Percentiles rank a stretch among this genome's conserved stretches.
Conservation (phyloP, 2,113 vertebrate species). For the Corythaixoides concolor region DNA sequence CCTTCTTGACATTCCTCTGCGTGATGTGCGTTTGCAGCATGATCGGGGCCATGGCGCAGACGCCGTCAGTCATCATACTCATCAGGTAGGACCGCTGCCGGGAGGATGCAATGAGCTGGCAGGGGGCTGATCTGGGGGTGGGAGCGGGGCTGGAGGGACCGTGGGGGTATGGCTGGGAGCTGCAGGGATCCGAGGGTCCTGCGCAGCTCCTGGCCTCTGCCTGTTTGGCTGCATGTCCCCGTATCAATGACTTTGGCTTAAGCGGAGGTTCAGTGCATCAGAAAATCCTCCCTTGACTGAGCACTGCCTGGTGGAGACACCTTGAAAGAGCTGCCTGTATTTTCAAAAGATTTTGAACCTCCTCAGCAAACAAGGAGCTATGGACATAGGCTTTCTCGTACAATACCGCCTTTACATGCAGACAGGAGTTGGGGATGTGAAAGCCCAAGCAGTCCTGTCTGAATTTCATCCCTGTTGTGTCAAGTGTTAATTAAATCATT, state of each 20-base stretch:
- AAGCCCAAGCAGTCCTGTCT: not conserved
- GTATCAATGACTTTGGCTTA: not conserved
- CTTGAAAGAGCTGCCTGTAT: not conserved
- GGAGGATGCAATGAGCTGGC: fast-evolving
- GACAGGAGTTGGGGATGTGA: not conserved
- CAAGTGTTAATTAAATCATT: not conserved
- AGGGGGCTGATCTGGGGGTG: not conserved
- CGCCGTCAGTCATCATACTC: conserved; percentile 95
- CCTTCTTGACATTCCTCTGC: conserved; percentile 95
- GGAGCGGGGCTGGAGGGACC: not conserved
- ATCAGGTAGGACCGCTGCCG: conserved; percentile 80
- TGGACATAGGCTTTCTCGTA: not conserved
- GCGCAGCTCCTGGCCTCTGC: not conserved
- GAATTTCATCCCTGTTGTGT: not conserved
- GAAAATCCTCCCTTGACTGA: not conserved
- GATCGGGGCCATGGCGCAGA: conserved; percentile 98
- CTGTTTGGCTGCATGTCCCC: not conserved
- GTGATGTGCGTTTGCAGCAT: conserved; percentile 97
- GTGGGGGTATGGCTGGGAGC: not conserved
- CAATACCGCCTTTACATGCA: not conserved
- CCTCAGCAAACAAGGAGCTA: not conserved
- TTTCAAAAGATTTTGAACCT: not conserved
- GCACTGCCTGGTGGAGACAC: not conserved
- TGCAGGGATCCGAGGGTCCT: not conserved
- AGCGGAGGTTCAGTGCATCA: not conserved